Base-by-base conservation (phyloP, 2,888 invertebrate genomes). In the Diploptera punctata region DNA sequence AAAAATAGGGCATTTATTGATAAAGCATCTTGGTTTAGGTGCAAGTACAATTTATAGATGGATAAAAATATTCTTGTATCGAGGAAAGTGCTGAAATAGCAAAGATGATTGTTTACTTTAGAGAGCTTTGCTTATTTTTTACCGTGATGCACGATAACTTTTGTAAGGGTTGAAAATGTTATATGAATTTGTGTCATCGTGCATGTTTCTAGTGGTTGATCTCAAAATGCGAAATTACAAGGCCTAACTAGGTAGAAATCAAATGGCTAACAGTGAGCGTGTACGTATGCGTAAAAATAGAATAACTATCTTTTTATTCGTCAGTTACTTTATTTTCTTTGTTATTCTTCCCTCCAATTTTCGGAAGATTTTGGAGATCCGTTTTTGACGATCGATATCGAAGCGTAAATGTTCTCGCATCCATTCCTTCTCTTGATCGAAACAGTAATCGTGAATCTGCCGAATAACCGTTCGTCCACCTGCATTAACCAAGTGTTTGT, bases 321-420 rank as follows among this genome's bases (percentile, higher is more conserved):
- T 69, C 52, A 54, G 29, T 71, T 43, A 52, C 54, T 57, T 71
- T 67, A 67, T 65, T 65, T 65, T 44, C 26, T 47, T 65, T 33
- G 72, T 54, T 68, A 54, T 68, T 65, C 69, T 69, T 72, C 69
- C 72, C 68, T 72, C 72, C 69, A 68, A 67, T 52, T 70, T 43
- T 61, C 65, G 54, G 52, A 73, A 54, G 61, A 44, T 52, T 72
- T 72, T 72, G 71, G 71, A 67, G 67, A 67, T 62, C 38, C 47
- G 61, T 72, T 72, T 73, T 73, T 33, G 52, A 73, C 62, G 67
- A 67, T 70, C 70, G 70, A 67, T 70, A 73, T 74, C 75, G 75
- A 74, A 75, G 74, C 75, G 75, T 75, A 75, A 75, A 75, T 75
- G 75, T 75, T 72, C 61, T 72, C 74, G 72, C 72, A 74, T 70